Percentiles rank a stretch among this genome's conserved stretches.
phyloP scores from a whole-genome alignment of 2,888 invertebrate genomes.

The Dorcus hopei region DNA sequence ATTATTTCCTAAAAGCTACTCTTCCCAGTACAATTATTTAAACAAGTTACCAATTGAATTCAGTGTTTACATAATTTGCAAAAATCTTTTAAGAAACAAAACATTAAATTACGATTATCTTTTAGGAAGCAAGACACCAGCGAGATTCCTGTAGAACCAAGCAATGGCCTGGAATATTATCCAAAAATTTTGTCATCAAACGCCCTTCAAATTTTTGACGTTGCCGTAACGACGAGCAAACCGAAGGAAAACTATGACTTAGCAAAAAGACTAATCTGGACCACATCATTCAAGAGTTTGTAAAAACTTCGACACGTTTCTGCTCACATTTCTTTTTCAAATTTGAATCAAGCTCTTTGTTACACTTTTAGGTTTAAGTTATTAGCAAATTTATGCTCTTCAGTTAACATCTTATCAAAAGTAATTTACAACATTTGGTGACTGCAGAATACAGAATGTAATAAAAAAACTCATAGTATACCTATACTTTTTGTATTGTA shows the following conservation, averaged over 20 bases:
- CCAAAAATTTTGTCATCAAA: constrained; percentile 39
- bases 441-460: too few species aligned
- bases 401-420: too few species aligned
- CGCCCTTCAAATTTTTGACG: constrained; percentile 41
- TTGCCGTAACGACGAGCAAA: constrained; percentile 39
- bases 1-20: too few species aligned
- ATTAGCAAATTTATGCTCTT: too few species aligned
- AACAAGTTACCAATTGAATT: not conserved
- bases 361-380: too few species aligned
- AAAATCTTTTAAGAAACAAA: not conserved
- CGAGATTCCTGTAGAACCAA: constrained; percentile 41
- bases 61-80: not conserved
- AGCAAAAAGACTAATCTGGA: constrained; percentile 36
- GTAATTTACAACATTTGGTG: too few species aligned
- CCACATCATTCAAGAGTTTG: not conserved
- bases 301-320: too few species aligned
- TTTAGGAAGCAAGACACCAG: constrained; percentile 34
- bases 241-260: constrained; percentile 42
- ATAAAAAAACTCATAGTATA: too few species aligned
- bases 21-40: too few species aligned
- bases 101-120: not conserved
- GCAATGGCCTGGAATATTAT: constrained; percentile 41
- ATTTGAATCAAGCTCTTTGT: too few species aligned
- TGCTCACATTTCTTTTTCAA: too few species aligned
- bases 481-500: too few species aligned